Evolutionary conservation across 2,797 vertebrate genomes (phyloP), one percentile per base, ranked within the genome.

Genomic region (Spatula clypeata): DNA sequence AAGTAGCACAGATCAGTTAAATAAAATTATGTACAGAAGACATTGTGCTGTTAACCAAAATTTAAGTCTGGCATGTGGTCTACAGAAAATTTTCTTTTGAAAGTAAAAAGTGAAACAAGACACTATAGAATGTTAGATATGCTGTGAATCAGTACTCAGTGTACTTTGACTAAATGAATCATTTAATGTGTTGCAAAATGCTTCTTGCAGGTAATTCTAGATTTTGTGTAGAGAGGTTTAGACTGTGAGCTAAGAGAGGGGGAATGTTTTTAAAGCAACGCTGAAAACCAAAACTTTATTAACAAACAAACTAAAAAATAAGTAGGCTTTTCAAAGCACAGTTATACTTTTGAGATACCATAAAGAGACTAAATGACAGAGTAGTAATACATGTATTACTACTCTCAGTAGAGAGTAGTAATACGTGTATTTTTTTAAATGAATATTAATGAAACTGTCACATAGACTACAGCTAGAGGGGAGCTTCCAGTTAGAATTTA

Each of bases 51-150:
- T 29, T 45, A 55, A 62, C 36, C 2, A 83, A 66, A 77, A 73
- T 73, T 86, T 57, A 67, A 62, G 66, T 73, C 12, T 82, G 60
- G 34, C n/a, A 34, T 3, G 4, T 44, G 31, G 44, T 24, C 55
- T 42, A 15, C 54, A n/a, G 42, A 79, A 93, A 79, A 81, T 24
- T 6, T 40, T n/a, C 29, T 76, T 95, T 79, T 69, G 53, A 74
- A 93, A 81, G 16, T 36, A 44, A 32, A 61, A 64, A 32, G 36
- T 83, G 54, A 42, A 87, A 61, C 11, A 45, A 38, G 36, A 32
- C 19, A 36, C 34, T 44, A 57, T 18, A 24, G 27, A 55, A 20
- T 60, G 24, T 6, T 14, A 47, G 34, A 32, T 62, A 45, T 26
- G 18, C 32, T 65, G 18, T 66, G 6, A 57, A 27, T 47, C 13